Evolutionary conservation across 2,113 vertebrate species (phyloP), one percentile per base, ranked within the genome.

Genomic region (Lamprologus speciosus): DNA sequence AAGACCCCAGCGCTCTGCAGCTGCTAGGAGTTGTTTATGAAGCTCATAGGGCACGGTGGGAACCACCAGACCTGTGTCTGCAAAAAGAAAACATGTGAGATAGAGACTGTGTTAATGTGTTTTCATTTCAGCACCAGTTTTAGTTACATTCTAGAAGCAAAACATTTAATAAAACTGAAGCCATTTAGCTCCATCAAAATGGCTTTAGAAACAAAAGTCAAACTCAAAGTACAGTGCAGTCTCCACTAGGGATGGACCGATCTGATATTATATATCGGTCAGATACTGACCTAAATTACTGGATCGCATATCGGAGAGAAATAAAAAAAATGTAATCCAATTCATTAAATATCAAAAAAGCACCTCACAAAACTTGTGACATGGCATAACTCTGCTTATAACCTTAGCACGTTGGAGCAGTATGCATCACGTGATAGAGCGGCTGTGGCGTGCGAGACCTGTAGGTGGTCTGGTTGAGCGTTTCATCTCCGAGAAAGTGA

Each of bases 1-100:
- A 73, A 99, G 95, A 31, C 98, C 98, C 1, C 98, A 97, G 73
- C 95, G 97, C 95, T 98, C 98, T 0, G 98, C 97, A 16, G 97
- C 95, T 0, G 95, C 95, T 40, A 98, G 92, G n/a, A 99, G 95
- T 63, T 97, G 98, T 91, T 98, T 97, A 89, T 99, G 97, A 33
- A 99, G 95, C 53, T 97, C 97, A 0, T 97, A 98, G 6, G 98
- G 96, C 16, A 98, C 94, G 4, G 97, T 97, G 31, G 98, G 98
- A 8, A 98, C 98, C 7, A 99, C 98, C 91, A 99, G 93, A 88
- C 98, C 98, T 0, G 98, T 98, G 92, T 99, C 98, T 98, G 80
- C 12, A 82, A 80, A 58, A 10, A 47, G 16, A 83, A 40, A 80
- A 51, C 4, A 65, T 8, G 35, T 5, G 21, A 40, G 14, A 55